Percentiles rank a stretch among this genome's conserved stretches.
These are phyloP conservation scores for Iphiclides podalirius DNA, from an alignment of 2,888 invertebrate species.

Conservation along the genomic window DNA sequence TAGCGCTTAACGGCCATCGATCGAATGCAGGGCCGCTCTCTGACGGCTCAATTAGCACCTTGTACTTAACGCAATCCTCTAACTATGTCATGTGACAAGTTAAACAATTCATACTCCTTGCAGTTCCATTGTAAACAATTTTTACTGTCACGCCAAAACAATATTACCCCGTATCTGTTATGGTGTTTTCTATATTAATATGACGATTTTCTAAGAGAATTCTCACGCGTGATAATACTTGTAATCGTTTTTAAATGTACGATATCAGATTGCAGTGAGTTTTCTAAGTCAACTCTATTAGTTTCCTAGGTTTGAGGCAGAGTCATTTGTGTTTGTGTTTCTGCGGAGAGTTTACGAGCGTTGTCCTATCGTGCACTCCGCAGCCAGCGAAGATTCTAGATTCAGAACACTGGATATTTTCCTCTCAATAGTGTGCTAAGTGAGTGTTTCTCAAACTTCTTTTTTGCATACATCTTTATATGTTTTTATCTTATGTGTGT, in stretches of 20 bases:
- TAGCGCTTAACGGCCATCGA: constrained; percentile 9
- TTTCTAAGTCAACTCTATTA: constrained; percentile 37
- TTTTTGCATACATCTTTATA: no score
- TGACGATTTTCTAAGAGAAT: no score
- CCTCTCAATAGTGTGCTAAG: constrained; percentile 34
- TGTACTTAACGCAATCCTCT: constrained; percentile 3
- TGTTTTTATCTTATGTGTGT: no score
- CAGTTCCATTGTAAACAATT: no score
- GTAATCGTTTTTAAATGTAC: no score
- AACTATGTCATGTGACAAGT: constrained; percentile 4
- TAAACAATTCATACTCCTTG: no score
- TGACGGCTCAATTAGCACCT: constrained; percentile 9
- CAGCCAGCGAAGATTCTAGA: constrained; percentile 65
- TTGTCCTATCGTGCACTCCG: constrained; percentile 66
- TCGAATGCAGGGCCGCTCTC: constrained; percentile 4
- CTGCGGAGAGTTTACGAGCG: constrained; percentile 66
- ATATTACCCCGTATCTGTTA: no score
- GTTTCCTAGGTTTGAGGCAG: constrained; percentile 34
- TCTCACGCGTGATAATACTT: no score
- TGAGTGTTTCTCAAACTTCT: constrained; percentile 17
- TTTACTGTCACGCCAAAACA: no score
- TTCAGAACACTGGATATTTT: constrained; percentile 61
- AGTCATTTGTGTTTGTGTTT: constrained; percentile 66
- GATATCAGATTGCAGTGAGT: no score
- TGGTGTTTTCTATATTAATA: no score